These are phyloP conservation scores for Potamilus streckersoni DNA, from an alignment of 1,140 invertebrate species.

Conservation along the genomic window DNA sequence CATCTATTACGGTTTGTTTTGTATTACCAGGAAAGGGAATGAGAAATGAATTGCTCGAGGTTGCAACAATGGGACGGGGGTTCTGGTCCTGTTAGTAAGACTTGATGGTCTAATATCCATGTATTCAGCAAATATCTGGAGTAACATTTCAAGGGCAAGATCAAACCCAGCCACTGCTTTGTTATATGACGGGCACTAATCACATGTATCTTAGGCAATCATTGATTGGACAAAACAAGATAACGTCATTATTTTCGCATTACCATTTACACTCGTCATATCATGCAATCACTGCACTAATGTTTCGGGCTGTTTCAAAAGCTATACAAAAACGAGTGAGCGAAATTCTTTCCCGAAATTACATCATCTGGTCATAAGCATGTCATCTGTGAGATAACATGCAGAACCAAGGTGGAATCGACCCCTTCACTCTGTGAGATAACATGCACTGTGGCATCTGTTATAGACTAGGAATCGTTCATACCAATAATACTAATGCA, in stretches of 20 bases:
- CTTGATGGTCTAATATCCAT: slow-evolving; percentile 5
- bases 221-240: slow-evolving; percentile 1
- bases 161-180: background rate
- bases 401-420: slow-evolving; percentile 2
- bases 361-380: background rate
- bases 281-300: slow-evolving; percentile 23
- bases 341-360: background rate
- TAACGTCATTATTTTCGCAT: slow-evolving; percentile 18
- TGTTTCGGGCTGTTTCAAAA: slow-evolving; percentile 25
- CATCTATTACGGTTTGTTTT: slow-evolving; percentile 60
- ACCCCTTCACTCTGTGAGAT: slow-evolving; percentile 10
- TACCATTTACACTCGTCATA: slow-evolving; percentile 26
- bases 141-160: background rate
- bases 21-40: slow-evolving; percentile 62
- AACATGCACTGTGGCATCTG: slow-evolving; percentile 20
- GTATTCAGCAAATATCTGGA: slow-evolving; percentile 16
- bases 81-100: slow-evolving; percentile 6
- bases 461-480: background rate
- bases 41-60: slow-evolving; percentile 41
- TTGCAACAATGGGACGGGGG: background rate
- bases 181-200: background rate
- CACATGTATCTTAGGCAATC: background rate
- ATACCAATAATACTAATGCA: too few relatives aligned
- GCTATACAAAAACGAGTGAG: slow-evolving; percentile 13
- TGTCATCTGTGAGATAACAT: slow-evolving; percentile 16